Conservation (phyloP, 2,113 vertebrate genomes). For the Oncorhynchus gorbuscha region DNA sequence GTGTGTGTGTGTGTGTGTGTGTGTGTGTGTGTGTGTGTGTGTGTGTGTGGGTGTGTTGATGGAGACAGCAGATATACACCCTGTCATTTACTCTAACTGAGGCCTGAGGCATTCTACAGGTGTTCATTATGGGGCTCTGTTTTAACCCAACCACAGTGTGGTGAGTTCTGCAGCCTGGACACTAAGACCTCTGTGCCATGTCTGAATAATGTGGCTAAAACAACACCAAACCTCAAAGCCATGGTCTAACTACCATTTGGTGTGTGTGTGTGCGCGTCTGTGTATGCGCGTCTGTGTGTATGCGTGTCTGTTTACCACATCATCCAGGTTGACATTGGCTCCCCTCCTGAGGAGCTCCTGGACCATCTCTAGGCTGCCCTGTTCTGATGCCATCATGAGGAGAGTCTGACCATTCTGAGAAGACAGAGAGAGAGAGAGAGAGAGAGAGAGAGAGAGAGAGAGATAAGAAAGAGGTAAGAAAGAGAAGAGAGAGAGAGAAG, state of each 20-base stretch:
- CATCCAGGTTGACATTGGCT: constrained; percentile 92
- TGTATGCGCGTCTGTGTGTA: not conserved
- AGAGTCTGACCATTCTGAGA: constrained; percentile 92
- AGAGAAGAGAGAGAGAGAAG: too few relatives aligned
- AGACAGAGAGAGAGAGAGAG: not conserved
- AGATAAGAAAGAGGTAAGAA: too few relatives aligned
- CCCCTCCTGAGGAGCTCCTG: constrained; percentile 92
- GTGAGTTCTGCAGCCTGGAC: constrained; percentile 61
- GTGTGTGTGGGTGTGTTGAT: constrained; percentile 12
- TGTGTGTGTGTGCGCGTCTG: not conserved
- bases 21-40: too few relatives aligned
- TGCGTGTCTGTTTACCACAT: constrained; percentile 76
- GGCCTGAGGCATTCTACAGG: not conserved
- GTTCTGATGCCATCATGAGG: constrained; percentile 93
- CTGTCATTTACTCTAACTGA: constrained; percentile 53
- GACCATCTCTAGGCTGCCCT: constrained; percentile 92
- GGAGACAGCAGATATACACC: not conserved
- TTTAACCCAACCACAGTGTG: constrained; percentile 34
- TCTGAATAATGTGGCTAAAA: constrained; percentile 19
- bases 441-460: too few relatives aligned
- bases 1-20: constrained; percentile 14
- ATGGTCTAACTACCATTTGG: not conserved
- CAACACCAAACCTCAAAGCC: not conserved
- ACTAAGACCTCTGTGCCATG: constrained; percentile 26
- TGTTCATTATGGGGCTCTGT: constrained; percentile 40